Conservation (phyloP, 2,888 invertebrate species). For the Diarsia dahlii region DNA sequence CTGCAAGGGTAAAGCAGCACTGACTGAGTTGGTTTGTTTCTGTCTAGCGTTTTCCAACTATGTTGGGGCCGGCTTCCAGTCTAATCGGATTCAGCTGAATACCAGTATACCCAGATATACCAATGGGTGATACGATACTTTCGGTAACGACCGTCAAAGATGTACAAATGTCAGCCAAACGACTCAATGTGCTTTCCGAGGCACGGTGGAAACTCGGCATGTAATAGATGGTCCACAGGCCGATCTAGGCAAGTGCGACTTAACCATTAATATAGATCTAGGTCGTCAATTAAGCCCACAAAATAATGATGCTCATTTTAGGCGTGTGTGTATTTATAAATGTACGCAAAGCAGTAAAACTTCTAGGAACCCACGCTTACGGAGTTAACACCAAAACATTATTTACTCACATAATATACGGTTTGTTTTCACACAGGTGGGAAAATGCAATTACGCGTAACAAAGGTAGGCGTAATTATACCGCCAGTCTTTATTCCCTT, state of each 20-base stretch:
- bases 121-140: background rate
- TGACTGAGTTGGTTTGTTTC: no score
- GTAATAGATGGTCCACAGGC: background rate
- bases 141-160: background rate
- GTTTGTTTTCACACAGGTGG: constrained; percentile 34
- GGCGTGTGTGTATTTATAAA: background rate
- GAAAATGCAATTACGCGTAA: constrained; percentile 53
- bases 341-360: constrained; percentile 11
- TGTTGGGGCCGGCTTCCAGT: background rate
- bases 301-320: background rate
- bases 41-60: background rate
- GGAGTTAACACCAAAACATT: constrained; percentile 24
- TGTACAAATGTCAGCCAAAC: background rate
- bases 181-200: background rate
- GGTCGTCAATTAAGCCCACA: background rate
- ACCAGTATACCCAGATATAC: background rate
- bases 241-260: background rate
- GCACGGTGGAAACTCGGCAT: background rate
- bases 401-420: constrained; percentile 35
- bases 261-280: background rate
- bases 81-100: background rate
- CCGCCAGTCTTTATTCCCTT: constrained; percentile 37
- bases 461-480: constrained; percentile 57
- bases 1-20: no score
- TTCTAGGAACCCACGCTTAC: constrained; percentile 22